A percentile compares a stretch with the other conserved stretches of the same genome.
phyloP scores from a whole-genome alignment of 2,888 invertebrate species.

The Eupithecia tripunctaria region DNA sequence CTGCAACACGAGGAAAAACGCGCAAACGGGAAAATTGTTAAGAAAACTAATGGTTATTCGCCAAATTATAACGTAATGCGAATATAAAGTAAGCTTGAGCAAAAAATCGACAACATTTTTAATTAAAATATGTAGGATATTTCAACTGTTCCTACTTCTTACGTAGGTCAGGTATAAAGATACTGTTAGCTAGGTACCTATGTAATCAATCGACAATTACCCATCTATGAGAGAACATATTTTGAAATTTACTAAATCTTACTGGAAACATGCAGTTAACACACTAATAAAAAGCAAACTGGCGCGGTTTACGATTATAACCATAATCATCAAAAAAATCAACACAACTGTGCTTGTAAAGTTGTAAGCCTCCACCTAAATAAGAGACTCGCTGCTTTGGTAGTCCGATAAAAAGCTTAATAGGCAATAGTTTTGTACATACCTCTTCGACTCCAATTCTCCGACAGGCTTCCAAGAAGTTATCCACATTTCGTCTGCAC shows the following conservation, averaged over 20 bases:
- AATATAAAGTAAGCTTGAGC: not conserved
- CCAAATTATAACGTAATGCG: not conserved
- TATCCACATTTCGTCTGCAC: constrained; percentile 97
- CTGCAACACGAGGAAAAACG: constrained; percentile 67
- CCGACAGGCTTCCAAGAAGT: constrained; percentile 96
- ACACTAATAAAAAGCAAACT: not conserved
- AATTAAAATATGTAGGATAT: not conserved
- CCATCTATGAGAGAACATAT: not conserved
- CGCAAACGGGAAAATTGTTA: constrained; percentile 30
- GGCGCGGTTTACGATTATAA: not conserved
- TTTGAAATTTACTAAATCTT: not conserved
- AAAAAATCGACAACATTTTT: not conserved
- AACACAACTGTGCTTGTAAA: not conserved
- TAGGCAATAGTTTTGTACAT: constrained; percentile 35
- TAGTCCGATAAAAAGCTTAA: not conserved
- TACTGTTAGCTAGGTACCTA: not conserved
- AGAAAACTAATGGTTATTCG: not conserved
- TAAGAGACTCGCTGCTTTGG: not conserved
- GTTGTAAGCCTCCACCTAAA: not conserved
- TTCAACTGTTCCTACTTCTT: not conserved
- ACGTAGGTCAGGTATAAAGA: not conserved
- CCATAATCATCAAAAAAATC: not conserved
- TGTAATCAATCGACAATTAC: no score
- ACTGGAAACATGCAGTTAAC: not conserved
- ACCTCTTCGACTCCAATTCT: constrained; percentile 98